These are phyloP conservation scores for Laticauda laticaudata DNA, from an alignment of 2,113 vertebrate species.

Conservation along the genomic window DNA sequence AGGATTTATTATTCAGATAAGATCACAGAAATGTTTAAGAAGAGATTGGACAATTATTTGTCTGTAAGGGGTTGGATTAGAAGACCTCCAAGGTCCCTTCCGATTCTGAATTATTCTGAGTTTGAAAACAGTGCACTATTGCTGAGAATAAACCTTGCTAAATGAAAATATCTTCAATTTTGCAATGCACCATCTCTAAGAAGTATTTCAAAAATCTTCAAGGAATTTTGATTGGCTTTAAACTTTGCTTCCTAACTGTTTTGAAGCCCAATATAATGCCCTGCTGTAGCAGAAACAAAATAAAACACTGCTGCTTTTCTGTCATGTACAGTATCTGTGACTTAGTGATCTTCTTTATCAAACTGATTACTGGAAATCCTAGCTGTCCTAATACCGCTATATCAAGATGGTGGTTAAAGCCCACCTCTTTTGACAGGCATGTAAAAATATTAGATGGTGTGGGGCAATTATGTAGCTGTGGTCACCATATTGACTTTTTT, in stretches of 20 bases:
- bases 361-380: not conserved
- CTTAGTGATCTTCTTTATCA: not conserved
- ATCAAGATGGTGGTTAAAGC: not conserved
- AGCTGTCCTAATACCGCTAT: not conserved
- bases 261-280: not conserved
- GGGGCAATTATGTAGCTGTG: not conserved
- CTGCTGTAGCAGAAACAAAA: not conserved
- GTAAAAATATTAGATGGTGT: not conserved
- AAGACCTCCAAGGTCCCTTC: not conserved
- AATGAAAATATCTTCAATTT: not conserved
- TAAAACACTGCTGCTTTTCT: not conserved
- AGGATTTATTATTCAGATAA: not conserved
- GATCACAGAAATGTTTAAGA: not conserved
- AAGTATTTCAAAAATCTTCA: not conserved
- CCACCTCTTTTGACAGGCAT: not conserved
- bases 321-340: not conserved
- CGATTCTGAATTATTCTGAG: not conserved
- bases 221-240: not conserved
- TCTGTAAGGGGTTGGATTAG: not conserved
- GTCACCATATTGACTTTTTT: not conserved
- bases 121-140: not conserved
- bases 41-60: not conserved
- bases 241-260: not conserved
- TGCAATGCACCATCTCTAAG: not conserved
- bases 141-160: not conserved